A percentile compares a stretch with the other conserved stretches of the same genome.
These are phyloP conservation scores for Tribolium castaneum DNA, from an alignment of 1,140 invertebrate genomes.

Conservation along the genomic window DNA sequence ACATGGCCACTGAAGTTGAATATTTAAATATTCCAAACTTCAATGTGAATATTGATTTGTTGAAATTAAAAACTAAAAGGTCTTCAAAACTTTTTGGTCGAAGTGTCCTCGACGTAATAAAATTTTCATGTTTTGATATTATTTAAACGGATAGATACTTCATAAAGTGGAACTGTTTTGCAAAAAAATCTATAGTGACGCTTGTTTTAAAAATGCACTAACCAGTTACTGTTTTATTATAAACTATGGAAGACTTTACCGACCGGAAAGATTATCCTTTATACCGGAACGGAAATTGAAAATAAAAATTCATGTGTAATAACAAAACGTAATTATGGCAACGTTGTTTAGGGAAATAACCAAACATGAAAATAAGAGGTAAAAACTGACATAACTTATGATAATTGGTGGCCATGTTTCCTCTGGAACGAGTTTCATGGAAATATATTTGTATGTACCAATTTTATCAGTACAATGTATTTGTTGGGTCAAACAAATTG, in stretches of 20 bases:
- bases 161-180: background rate
- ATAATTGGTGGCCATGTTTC: background rate
- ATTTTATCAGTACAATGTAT: background rate
- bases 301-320: background rate
- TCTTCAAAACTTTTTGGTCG: background rate
- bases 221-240: background rate
- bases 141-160: background rate
- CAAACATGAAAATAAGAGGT: no score
- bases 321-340: background rate
- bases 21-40: conserved; percentile 14
- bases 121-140: background rate
- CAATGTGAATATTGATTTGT: conserved; percentile 27
- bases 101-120: background rate
- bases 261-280: conserved; percentile 4
- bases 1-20: conserved; percentile 10
- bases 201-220: conserved; percentile 18
- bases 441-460: no score
- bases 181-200: background rate
- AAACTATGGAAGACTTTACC: conserved; percentile 20
- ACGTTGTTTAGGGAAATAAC: no score
- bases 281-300: background rate
- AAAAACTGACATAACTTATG: no score
- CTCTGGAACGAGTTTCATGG: no score
- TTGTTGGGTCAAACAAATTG: background rate
- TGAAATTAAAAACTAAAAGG: conserved; percentile 26